phyloP scores from a whole-genome alignment of 2,888 invertebrate species.

The Crematogaster levior region DNA sequence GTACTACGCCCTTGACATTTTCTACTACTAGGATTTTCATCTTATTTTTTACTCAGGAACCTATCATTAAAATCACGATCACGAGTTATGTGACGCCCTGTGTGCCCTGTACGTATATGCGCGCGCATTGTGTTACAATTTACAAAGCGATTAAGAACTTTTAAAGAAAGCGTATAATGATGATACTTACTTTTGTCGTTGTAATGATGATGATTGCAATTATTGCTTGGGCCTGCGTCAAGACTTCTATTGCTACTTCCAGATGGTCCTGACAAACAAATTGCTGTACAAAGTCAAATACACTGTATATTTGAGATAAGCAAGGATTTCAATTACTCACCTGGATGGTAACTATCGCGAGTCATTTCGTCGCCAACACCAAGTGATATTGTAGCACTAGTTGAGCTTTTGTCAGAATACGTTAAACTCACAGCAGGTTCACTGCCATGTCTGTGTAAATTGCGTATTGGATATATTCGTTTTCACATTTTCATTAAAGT shows the following conservation, averaged over 20 bases:
- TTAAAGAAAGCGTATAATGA: not conserved
- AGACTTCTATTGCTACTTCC: slow-evolving; percentile 71
- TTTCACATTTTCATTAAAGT: not conserved
- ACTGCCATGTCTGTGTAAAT: slow-evolving; percentile 84
- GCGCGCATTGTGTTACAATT: too few relatives aligned
- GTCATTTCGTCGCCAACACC: slow-evolving; percentile 86
- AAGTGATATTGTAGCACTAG: slow-evolving; percentile 88
- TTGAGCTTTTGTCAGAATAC: slow-evolving; percentile 89
- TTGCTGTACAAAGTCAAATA: not conserved
- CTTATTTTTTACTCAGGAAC: too few relatives aligned
- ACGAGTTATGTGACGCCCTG: too few relatives aligned
- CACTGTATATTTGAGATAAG: not conserved
- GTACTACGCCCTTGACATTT: too few relatives aligned
- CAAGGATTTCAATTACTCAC: slow-evolving; percentile 65
- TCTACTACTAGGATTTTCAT: too few relatives aligned
- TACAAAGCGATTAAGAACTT: not conserved
- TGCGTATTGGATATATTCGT: slow-evolving; percentile 13
- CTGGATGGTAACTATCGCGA: slow-evolving; percentile 82
- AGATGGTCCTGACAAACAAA: slow-evolving; percentile 78
- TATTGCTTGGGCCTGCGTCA: slow-evolving; percentile 79
- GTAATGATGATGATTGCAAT: slow-evolving; percentile 63
- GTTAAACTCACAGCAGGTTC: slow-evolving; percentile 89
- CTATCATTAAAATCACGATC: too few relatives aligned
- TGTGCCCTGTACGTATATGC: too few relatives aligned
- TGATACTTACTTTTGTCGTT: slow-evolving; percentile 78